phyloP scores from a whole-genome alignment of 2,797 vertebrate genomes.

The Macrochelys suwanniensis region DNA sequence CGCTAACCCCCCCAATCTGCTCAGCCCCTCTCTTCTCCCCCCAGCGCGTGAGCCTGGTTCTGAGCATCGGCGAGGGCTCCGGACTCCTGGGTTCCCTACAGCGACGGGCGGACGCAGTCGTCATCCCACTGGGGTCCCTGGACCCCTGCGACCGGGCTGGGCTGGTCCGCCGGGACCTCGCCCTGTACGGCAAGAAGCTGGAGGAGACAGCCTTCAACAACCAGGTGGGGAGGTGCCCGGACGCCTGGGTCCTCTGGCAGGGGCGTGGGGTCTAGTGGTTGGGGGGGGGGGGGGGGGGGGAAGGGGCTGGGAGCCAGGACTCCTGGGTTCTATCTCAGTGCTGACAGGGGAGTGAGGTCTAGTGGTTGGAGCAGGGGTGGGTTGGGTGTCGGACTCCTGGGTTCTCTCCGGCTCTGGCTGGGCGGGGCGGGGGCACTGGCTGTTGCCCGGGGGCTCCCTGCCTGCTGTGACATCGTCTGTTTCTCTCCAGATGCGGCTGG shows the following conservation, averaged over 20 bases:
- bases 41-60: constrained; percentile 77
- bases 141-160: constrained; percentile 82
- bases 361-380: neutral
- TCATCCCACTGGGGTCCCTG: constrained; percentile 84
- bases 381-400: neutral
- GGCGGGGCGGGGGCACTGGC: neutral
- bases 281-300: too few species aligned
- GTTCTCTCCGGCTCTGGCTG: too few species aligned
- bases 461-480: neutral
- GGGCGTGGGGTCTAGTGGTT: neutral
- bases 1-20: too few species aligned
- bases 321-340: neutral
- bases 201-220: constrained; percentile 93
- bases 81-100: constrained; percentile 81
- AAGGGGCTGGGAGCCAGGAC: too few species aligned
- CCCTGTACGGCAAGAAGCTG: constrained; percentile 89
- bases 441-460: too few species aligned
- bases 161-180: constrained; percentile 87
- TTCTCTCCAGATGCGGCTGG: constrained; percentile 84
- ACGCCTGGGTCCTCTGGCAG: neutral
- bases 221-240: constrained; percentile 79
- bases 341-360: too few species aligned
- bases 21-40: neutral
- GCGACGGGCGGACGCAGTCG: constrained; percentile 71
- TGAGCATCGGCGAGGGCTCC: constrained; percentile 82